Base-by-base conservation (phyloP, 2,797 vertebrate species). In the Silurus lanzhouensis region DNA sequence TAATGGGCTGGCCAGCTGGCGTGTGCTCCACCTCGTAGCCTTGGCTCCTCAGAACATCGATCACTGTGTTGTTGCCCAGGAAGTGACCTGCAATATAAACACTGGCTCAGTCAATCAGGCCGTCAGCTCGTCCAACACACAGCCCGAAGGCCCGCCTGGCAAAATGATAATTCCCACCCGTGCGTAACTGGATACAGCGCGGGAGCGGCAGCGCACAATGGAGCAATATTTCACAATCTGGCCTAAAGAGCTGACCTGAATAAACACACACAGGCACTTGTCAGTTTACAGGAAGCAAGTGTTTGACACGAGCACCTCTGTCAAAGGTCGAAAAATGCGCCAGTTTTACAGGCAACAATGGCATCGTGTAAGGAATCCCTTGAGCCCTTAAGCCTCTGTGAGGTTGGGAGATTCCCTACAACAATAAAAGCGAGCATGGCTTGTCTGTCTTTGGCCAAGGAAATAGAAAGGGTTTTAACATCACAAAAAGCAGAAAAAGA, bases 21-120 rank as follows among this genome's bases (percentile, higher is more conserved):
- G 95, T 95, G 89, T 97, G 96, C 72, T 96, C 95, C 91, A 97
- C 96, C 89, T 96, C 94, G 68, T 96, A 97, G 82, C 97, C 96
- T 90, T 97, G 94, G 81, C 90, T 93, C 90, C 92, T 95, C 87
- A 97, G 95, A 91, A 97, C 95, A 90, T 97, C 96, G 90, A 97
- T 96, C 91, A 97, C 96, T 13, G 96, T 96, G 91, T 96, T 96
- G 94, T 97, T 97, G 90, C 97, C 97, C 90, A 97, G 94, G 94
- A 99, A 97, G 91, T 97, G 97, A 93, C 96, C 97, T 97, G 95
- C 66, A 90, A 90, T 89, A 89, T 85, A 93, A 92, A 93, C 85
- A 89, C 60, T 84, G 84, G 25, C 84, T 81, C 75, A 76, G 83
- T 84, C 72, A 85, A 64, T 52, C n/a, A 48, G 38, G 80, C 67